Evolutionary conservation across 2,888 invertebrate species (phyloP), one percentile per base, ranked within the genome.

Genomic region (Caenorhabditis angaria): DNA sequence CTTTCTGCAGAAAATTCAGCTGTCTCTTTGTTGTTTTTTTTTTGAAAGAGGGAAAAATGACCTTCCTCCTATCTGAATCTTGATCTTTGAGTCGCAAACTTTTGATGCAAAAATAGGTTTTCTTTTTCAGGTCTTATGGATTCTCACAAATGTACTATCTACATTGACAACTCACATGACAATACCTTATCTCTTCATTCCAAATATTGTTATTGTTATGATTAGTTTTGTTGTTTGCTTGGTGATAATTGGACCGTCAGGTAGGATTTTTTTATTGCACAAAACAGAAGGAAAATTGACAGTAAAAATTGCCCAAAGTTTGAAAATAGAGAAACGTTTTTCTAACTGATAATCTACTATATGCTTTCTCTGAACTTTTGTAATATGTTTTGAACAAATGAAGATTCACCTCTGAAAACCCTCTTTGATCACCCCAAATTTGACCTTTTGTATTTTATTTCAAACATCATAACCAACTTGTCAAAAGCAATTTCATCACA

Each of bases 181-280:
- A 50, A 50, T 20, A 24, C 50, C 50, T 22, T 50, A 50, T 24
- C n/a, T 50, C 18, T 50, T 50, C 50, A 50, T 50, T 50, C 50
- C 50, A 22, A 50, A 50, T 22, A 50, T 50, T 50, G 24, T 50
- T 50, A 18, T 50, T 24, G 50, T 50, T 5, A 24, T 50, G n/a
- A 24, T 50, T 50, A 22, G 50, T 24, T 50, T 50, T 22, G 24
- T 50, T 50, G 3, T 24, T 20, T 50, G 24, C 10, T 8, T 50
- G 22, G 22, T 50, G 22, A 50, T 50, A 2, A 20, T 50, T 22
- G 50, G 10, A 12, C 50, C 50, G 22, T 50, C 50, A 22, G 50
- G 50, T 50, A 12, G 22, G 50, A 22, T 48, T 12, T 48, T 5
- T 22, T n/a, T 3, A 22, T 22, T 24, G 2, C 8, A n/a, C 4